Percentiles rank a stretch among this genome's conserved stretches.
Conservation (phyloP, 2,113 vertebrate genomes). For the Emydocephalus ijimae region DNA sequence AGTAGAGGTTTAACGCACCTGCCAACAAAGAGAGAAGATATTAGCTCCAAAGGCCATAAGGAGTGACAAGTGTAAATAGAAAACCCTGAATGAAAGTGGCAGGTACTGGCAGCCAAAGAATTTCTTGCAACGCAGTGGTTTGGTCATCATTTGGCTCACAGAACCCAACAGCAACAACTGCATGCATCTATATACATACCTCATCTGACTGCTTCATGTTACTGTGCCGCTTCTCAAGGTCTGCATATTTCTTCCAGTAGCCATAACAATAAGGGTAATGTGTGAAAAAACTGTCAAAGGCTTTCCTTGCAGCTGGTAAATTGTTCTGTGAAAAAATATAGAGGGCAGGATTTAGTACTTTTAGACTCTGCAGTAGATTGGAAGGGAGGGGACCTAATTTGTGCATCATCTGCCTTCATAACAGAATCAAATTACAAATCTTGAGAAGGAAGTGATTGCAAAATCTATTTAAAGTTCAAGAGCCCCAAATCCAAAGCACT, state of each 20-base stretch:
- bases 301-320: conserved; percentile 80
- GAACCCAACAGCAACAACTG: conserved; percentile 62
- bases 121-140: conserved; percentile 32
- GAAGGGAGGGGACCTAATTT: background rate
- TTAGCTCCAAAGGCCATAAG: conserved; percentile 80
- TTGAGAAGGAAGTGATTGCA: background rate
- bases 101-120: conserved; percentile 73
- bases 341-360: background rate
- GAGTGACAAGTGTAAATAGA: conserved; percentile 77
- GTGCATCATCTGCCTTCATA: background rate
- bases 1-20: conserved; percentile 84
- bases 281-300: conserved; percentile 92
- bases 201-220: conserved; percentile 91
- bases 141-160: conserved; percentile 69
- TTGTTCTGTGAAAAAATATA: conserved; percentile 78
- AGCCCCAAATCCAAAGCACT: background rate
- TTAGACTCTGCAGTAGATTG: background rate
- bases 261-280: conserved; percentile 98
- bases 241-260: conserved; percentile 99
- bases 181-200: conserved; percentile 73
- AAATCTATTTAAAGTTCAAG: background rate
- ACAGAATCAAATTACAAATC: background rate
- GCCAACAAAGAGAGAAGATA: conserved; percentile 86
- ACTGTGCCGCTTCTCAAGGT: conserved; percentile 89
- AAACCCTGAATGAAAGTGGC: conserved; percentile 66